These are phyloP conservation scores for Cryptophagus acutangulus DNA, from an alignment of 2,888 invertebrate species.

Conservation along the genomic window DNA sequence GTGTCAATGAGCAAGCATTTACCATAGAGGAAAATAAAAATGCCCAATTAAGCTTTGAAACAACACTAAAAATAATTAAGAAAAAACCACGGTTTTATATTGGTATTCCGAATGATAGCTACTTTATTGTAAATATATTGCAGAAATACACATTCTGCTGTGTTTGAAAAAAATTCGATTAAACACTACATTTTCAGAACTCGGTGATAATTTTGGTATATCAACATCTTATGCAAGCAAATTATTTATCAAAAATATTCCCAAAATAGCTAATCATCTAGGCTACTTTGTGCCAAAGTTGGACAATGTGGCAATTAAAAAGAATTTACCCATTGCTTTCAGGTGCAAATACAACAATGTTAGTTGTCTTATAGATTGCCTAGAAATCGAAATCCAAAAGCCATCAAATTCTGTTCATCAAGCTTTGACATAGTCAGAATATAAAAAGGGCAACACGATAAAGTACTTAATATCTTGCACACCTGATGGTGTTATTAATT, in stretches of 20 bases:
- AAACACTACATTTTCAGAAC: slow-evolving; percentile 10
- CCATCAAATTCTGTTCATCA: slow-evolving; percentile 28
- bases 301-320: slow-evolving; percentile 1
- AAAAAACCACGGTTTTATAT: slow-evolving; percentile 5
- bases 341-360: slow-evolving; percentile 13
- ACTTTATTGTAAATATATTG: neutral
- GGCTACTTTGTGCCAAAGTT: neutral
- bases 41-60: neutral
- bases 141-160: slow-evolving; percentile 2
- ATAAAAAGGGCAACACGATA: slow-evolving; percentile 29
- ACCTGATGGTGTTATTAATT: slow-evolving; percentile 33
- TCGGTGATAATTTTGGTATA: slow-evolving; percentile 6
- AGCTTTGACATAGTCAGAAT: slow-evolving; percentile 38
- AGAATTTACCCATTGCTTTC: slow-evolving; percentile 11
- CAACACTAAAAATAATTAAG: neutral
- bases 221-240: neutral
- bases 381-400: slow-evolving; percentile 31
- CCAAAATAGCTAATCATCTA: neutral
- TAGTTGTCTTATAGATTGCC: slow-evolving; percentile 25
- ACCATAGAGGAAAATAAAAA: neutral
- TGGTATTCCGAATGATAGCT: neutral
- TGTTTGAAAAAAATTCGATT: slow-evolving; percentile 13
- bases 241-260: neutral
- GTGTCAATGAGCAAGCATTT: neutral
- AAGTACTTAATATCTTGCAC: slow-evolving; percentile 29